Percentiles rank a stretch among this genome's conserved stretches.
These are phyloP conservation scores for Xanthorhoe designata DNA, from an alignment of 2,888 invertebrate genomes.

Conservation along the genomic window DNA sequence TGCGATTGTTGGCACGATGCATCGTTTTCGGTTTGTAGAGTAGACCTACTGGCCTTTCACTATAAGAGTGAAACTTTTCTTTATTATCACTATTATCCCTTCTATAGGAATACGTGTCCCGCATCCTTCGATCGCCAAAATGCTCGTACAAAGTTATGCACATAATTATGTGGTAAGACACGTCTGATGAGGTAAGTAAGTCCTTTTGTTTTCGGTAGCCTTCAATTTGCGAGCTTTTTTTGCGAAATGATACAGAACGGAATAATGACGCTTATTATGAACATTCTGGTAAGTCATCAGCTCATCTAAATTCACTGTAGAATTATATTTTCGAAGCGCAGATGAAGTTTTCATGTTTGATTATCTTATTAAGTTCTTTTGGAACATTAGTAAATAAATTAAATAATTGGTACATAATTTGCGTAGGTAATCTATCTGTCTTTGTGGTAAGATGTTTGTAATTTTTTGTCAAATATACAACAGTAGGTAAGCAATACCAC, in stretches of 20 bases:
- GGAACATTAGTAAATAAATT: too few species aligned
- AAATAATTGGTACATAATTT: too few species aligned
- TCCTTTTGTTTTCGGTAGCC: slow-evolving; percentile 35
- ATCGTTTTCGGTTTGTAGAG: too few species aligned
- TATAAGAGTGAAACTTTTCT: slow-evolving; percentile 8
- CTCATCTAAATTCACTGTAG: not conserved
- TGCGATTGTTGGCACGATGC: too few species aligned
- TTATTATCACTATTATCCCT: not conserved
- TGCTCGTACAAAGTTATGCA: slow-evolving; percentile 35
- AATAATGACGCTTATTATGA: slow-evolving; percentile 14
- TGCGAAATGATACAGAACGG: slow-evolving; percentile 26
- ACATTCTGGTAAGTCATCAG: slow-evolving; percentile 4
- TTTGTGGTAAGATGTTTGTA: too few species aligned
- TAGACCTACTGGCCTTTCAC: not conserved
- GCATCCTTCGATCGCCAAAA: slow-evolving; percentile 44
- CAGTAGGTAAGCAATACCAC: too few species aligned
- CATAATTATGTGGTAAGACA: slow-evolving; percentile 40
- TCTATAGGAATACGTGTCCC: slow-evolving; percentile 46
- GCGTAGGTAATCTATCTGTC: too few species aligned
- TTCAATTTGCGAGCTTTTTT: slow-evolving; percentile 24
- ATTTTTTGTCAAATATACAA: too few species aligned
- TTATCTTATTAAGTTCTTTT: not conserved
- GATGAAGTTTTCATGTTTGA: not conserved
- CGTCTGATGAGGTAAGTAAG: slow-evolving; percentile 34
- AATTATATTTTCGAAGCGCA: not conserved